Evolutionary conservation across 2,888 invertebrate species (phyloP), one percentile per base, ranked within the genome.

Genomic region (Timema cristinae): DNA sequence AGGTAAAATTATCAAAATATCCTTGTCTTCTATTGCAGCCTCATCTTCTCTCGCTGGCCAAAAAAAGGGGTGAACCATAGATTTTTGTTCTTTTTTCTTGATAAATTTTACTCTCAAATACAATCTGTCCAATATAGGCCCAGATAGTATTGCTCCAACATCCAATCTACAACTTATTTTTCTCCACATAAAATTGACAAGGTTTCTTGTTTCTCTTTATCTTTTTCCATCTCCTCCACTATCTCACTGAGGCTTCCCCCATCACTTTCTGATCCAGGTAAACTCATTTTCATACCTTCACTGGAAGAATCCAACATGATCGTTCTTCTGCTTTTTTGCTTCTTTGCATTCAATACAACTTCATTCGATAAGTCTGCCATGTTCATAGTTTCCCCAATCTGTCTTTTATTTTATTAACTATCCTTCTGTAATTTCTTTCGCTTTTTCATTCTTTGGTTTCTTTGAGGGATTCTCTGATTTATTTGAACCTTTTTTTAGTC

Each of bases 101-200:
- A 1, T 59, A 32, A 59, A 59, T 32, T 59, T 13, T 59, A 59
- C 32, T 59, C 59, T 11, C 59, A 59, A 59, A 59, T 59, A 8
- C 32, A 59, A 59, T 59, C n/a, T 10, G 59, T 16, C n/a, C 15
- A 59, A 59, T 32, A n/a, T 59, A 59, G 32, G 32, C 4, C 32
- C 4, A 32, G 32, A 9, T 32, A 59, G 13, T n/a, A 13, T 0
- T 59, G 15, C 59, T 16, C 59, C 56, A 59, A 59, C 5, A 59
- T n/a, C 59, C 59, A 59, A 59, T n/a, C 59, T 59, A 15, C 15
- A 59, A 59, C 59, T 32, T n/a, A 13, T 56, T 56, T 59, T 10
- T 13, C 32, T 59, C 15, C n/a, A 59, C 59, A 59, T 32, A 6
- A 59, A 32, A 32, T 32, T 32, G 32, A 32, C 32, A 32, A 1